phyloP scores from a whole-genome alignment of 2,888 invertebrate species.

The Herminia tarsipennalis region DNA sequence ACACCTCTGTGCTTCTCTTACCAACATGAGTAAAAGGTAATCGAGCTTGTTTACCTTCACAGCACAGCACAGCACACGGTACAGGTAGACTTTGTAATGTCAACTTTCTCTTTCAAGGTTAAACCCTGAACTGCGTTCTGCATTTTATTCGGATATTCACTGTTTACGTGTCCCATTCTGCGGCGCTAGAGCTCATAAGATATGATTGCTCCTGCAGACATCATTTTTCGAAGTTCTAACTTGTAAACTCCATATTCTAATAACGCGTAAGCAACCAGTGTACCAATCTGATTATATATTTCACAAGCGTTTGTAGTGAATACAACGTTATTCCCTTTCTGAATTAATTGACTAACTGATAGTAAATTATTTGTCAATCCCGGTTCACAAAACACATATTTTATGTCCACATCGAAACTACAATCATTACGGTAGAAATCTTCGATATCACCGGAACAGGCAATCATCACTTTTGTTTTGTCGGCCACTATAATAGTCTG shows the following conservation, averaged over 20 bases:
- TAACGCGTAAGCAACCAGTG: slow-evolving; percentile 11
- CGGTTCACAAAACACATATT: slow-evolving; percentile 5
- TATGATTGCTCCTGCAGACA: slow-evolving; percentile 10
- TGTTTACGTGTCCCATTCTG: too few species aligned
- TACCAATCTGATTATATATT: slow-evolving; percentile 7
- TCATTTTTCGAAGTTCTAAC: slow-evolving; percentile 11
- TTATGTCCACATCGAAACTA: slow-evolving; percentile 8
- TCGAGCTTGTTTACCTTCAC: too few species aligned
- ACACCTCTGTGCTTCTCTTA: slow-evolving; percentile 27
- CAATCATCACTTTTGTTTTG: slow-evolving; percentile 5
- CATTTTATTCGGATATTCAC: too few species aligned
- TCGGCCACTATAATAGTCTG: slow-evolving; percentile 18
- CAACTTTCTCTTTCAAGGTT: too few species aligned
- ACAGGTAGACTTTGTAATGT: too few species aligned
- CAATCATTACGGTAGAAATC: slow-evolving; percentile 9
- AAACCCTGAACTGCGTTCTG: too few species aligned
- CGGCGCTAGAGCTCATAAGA: too few species aligned
- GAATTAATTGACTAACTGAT: too few species aligned
- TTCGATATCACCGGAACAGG: slow-evolving; percentile 18
- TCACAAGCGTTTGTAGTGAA: too few species aligned
- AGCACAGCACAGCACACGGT: too few species aligned
- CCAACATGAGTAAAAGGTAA: slow-evolving; percentile 37
- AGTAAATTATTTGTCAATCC: not conserved
- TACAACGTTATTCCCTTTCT: too few species aligned
- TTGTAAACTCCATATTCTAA: slow-evolving; percentile 29